Evolutionary conservation across 1,140 invertebrate genomes (phyloP).

Genomic region (Lerema accius): DNA sequence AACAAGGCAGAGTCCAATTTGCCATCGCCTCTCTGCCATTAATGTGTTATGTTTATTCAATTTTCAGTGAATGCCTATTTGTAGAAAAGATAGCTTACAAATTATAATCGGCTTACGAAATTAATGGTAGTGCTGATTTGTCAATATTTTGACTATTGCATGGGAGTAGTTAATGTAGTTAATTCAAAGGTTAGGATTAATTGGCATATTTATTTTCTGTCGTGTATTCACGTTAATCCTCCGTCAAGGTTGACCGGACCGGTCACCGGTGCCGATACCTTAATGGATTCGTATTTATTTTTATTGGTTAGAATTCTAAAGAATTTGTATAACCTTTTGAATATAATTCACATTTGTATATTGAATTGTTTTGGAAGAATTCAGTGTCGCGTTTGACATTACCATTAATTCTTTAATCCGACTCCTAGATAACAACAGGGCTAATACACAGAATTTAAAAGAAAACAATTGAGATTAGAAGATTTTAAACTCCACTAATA

Average conservation of each 20-base stretch:
- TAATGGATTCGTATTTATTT: conserved; percentile 33
- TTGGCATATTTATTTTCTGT: conserved; percentile 21
- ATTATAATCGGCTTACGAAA: conserved; percentile 54
- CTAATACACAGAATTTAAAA: no score
- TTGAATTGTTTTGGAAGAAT: conserved; percentile 10
- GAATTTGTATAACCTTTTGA: conserved; percentile 27
- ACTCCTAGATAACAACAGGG: no score
- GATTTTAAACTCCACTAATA: no score
- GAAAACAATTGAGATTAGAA: no score
- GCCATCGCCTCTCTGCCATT: neutral
- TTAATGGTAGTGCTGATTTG: conserved; percentile 55
- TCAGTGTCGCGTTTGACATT: conserved; percentile 11
- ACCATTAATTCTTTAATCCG: conserved; percentile 13
- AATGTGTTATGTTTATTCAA: conserved; percentile 45
- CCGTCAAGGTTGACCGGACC: conserved; percentile 10
- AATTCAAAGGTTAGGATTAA: conserved; percentile 27
- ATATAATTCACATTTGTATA: conserved; percentile 24
- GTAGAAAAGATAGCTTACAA: conserved; percentile 55
- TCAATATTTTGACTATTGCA: conserved; percentile 56
- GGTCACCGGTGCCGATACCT: conserved; percentile 18
- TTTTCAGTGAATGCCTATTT: conserved; percentile 52
- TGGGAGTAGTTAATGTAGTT: conserved; percentile 5
- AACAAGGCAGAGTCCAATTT: conserved; percentile 41
- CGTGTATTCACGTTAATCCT: conserved; percentile 16
- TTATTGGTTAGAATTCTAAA: conserved; percentile 24